These are phyloP conservation scores for Scalopus aquaticus DNA, from an alignment of 2,113 vertebrate species.

Conservation along the genomic window DNA sequence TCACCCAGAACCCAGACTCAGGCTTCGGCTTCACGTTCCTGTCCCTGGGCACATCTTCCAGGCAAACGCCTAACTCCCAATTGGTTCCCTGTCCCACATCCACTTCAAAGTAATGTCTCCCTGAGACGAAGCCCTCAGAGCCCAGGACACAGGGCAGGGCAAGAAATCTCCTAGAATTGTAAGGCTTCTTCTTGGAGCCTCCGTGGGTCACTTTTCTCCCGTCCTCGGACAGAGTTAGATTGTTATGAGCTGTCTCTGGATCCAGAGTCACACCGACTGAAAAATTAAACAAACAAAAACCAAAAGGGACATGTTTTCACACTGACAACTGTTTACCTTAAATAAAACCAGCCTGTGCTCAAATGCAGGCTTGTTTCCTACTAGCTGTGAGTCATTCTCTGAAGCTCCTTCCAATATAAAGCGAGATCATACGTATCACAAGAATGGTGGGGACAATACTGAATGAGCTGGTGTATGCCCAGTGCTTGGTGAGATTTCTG, in stretches of 20 bases:
- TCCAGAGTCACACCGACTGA: constrained; percentile 71
- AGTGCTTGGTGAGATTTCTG: rapidly evolving
- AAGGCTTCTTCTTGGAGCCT: neutral
- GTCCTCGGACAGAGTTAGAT: constrained; percentile 57
- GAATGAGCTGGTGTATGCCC: neutral
- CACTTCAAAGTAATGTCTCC: constrained; percentile 72
- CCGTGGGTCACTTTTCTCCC: constrained; percentile 48
- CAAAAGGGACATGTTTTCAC: neutral
- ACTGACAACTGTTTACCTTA: neutral
- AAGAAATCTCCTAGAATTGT: constrained; percentile 20
- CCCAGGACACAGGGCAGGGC: constrained; percentile 55
- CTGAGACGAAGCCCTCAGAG: constrained; percentile 54
- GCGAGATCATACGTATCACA: neutral
- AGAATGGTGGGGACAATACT: neutral
- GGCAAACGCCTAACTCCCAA: constrained; percentile 59
- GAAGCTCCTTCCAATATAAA: neutral
- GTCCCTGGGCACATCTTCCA: constrained; percentile 23
- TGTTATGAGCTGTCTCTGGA: constrained; percentile 50
- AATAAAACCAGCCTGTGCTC: neutral
- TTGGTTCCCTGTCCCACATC: constrained; percentile 54
- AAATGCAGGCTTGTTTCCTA: neutral
- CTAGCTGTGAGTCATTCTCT: neutral
- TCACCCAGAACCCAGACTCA: constrained; percentile 55
- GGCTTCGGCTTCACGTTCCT: neutral
- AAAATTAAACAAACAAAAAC: too few species aligned